Evolutionary conservation across 2,797 vertebrate species (phyloP).

Genomic region (Sebastes goodei): DNA sequence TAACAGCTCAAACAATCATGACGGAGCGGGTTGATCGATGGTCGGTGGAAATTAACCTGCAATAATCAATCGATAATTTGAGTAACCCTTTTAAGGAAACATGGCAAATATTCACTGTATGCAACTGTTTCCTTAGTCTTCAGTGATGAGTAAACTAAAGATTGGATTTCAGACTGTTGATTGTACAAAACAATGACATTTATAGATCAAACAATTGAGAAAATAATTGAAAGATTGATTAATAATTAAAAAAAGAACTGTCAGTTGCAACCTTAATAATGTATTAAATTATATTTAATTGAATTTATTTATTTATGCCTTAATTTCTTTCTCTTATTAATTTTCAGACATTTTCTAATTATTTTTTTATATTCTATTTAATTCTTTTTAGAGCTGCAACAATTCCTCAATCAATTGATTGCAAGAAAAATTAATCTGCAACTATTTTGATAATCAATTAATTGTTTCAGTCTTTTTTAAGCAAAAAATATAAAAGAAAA

Average conservation of each 20-base stretch:
- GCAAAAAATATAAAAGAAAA: fast-evolving
- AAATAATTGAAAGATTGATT: background rate
- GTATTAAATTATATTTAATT: background rate
- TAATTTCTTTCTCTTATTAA: background rate
- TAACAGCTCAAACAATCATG: background rate
- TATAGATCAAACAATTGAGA: background rate
- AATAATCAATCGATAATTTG: background rate
- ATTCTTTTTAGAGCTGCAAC: background rate
- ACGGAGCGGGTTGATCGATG: background rate
- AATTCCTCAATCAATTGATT: background rate
- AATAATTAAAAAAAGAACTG: no score
- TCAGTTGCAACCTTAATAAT: no score
- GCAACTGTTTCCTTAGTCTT: background rate
- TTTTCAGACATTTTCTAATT: background rate
- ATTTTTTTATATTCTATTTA: background rate
- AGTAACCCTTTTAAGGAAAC: no score
- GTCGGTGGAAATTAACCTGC: background rate
- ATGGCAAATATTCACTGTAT: no score
- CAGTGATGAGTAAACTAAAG: background rate
- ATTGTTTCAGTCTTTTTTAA: no score
- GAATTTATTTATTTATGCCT: background rate
- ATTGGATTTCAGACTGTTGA: no score
- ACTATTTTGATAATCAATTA: background rate
- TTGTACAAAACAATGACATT: background rate
- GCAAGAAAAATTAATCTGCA: background rate